These are phyloP conservation scores for Myotis davidii DNA, from an alignment of 2,113 vertebrate genomes.

Conservation along the genomic window DNA sequence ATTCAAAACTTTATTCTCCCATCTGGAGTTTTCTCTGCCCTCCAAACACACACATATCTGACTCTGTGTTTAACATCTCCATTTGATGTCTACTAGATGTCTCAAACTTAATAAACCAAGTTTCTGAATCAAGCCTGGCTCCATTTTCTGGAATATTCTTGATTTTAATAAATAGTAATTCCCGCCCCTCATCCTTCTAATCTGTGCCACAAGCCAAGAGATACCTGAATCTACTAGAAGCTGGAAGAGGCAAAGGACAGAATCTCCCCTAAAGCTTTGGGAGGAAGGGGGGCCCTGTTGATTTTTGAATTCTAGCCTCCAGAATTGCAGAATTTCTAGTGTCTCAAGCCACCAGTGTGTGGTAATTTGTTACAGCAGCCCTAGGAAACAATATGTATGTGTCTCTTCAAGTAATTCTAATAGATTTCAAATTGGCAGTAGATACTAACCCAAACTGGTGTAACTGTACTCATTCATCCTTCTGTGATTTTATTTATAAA, in stretches of 20 bases:
- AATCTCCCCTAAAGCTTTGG: background rate
- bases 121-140: background rate
- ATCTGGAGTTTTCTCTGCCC: background rate
- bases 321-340: background rate
- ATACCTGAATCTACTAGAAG: background rate
- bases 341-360: background rate
- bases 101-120: background rate
- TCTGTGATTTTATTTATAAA: background rate
- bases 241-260: background rate
- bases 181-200: no score
- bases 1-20: background rate
- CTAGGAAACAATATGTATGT: background rate
- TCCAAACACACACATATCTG: background rate
- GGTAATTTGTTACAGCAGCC: background rate
- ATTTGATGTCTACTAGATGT: background rate
- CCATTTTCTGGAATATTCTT: background rate
- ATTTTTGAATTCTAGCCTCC: background rate
- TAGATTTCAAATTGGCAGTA: background rate
- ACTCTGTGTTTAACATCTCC: background rate
- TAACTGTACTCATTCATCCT: background rate
- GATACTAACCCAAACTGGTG: background rate
- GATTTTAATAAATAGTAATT: constrained; percentile 4
- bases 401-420: background rate
- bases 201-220: background rate
- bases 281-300: fast-evolving